Conservation (phyloP, 1,140 invertebrate species). For the Brachionus koreanus region DNA sequence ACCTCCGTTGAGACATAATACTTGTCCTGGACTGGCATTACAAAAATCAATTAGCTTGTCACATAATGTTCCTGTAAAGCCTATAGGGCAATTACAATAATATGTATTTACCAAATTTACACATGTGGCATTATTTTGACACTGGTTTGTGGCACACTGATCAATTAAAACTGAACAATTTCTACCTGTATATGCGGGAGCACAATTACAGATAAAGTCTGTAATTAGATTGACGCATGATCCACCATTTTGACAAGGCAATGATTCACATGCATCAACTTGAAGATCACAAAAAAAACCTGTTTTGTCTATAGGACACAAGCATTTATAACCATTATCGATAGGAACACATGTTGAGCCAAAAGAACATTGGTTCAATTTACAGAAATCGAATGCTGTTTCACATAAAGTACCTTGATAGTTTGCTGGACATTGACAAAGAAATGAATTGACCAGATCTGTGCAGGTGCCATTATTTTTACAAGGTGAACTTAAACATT, state of each 20-base stretch:
- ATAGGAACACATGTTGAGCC: constrained; percentile 10
- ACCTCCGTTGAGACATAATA: constrained; percentile 53
- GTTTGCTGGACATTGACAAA: constrained; percentile 3
- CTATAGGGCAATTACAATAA: constrained; percentile 68
- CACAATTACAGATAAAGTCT: constrained; percentile 46
- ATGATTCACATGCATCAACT: background rate
- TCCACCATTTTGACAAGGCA: constrained; percentile 75
- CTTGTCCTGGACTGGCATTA: background rate
- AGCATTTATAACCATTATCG: constrained; percentile 63
- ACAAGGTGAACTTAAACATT: constrained; percentile 42
- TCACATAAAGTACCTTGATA: constrained; percentile 1
- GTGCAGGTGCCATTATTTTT: constrained; percentile 43
- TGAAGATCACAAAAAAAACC: background rate
- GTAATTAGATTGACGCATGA: constrained; percentile 62
- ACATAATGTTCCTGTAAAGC: constrained; percentile 89
- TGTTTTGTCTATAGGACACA: constrained; percentile 67
- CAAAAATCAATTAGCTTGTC: constrained; percentile 88
- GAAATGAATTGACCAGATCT: constrained; percentile 15
- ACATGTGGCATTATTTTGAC: constrained; percentile 51
- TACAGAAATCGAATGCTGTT: constrained; percentile 20
- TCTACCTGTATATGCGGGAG: constrained; percentile 46
- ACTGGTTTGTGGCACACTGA: constrained; percentile 48
- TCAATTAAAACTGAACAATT: constrained; percentile 9
- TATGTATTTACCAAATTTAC: background rate
- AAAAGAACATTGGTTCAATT: background rate